A percentile compares a stretch with the other conserved stretches of the same genome.
These are phyloP conservation scores for Calliphora vomitoria DNA, from an alignment of 2,888 invertebrate species.

Conservation along the genomic window DNA sequence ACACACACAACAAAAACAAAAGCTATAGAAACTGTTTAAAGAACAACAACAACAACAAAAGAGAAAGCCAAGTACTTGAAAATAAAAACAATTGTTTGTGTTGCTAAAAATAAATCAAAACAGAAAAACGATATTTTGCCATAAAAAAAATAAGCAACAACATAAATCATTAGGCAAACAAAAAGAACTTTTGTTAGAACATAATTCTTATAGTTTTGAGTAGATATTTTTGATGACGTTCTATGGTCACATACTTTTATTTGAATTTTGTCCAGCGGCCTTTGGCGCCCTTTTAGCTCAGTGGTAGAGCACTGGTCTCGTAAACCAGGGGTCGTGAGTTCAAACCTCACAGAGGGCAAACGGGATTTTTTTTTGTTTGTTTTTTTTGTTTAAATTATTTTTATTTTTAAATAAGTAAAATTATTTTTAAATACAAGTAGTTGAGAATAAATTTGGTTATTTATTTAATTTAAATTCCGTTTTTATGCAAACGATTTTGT, in stretches of 20 bases:
- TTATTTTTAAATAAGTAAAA: too few relatives aligned
- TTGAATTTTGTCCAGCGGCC: slow-evolving; percentile 37
- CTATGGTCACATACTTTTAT: background rate
- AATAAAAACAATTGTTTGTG: background rate
- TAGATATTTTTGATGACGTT: background rate
- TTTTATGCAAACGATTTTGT: too few relatives aligned
- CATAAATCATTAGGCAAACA: too few relatives aligned
- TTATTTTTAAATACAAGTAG: too few relatives aligned
- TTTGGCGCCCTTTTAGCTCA: slow-evolving; percentile 80
- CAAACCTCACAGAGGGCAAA: slow-evolving; percentile 82
- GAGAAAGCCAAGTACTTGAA: background rate
- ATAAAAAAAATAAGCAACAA: too few relatives aligned
- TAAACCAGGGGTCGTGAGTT: slow-evolving; percentile 83
- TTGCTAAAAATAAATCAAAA: slow-evolving; percentile 20
- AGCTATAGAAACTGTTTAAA: background rate
- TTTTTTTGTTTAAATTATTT: slow-evolving; percentile 13
- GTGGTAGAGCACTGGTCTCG: slow-evolving; percentile 83
- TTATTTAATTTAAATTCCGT: too few relatives aligned
- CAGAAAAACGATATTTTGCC: background rate
- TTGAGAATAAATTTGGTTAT: too few relatives aligned
- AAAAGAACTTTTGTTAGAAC: slow-evolving; percentile 8
- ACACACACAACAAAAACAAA: slow-evolving; percentile 20
- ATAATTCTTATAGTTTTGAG: background rate
- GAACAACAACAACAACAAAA: slow-evolving; percentile 16
- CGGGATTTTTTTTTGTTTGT: slow-evolving; percentile 4